Base-by-base conservation (phyloP, 2,113 vertebrate genomes). In the Chamaetylas fuelleborni region DNA sequence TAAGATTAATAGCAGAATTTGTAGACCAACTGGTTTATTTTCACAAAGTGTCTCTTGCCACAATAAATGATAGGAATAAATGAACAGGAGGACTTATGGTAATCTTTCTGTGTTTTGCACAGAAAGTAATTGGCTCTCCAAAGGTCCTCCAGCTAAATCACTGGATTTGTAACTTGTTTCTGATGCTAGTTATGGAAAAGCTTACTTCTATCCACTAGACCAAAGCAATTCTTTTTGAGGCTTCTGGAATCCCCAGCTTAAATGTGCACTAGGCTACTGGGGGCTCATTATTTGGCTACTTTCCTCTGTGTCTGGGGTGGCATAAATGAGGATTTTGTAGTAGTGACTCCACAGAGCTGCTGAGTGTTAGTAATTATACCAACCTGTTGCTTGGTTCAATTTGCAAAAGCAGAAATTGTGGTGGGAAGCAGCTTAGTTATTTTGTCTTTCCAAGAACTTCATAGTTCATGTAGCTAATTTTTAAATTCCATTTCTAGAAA, bases 151-250 rank as follows among this genome's bases (percentile, higher is more conserved):
- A 53, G 19, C 53, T 96, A 87, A 96, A 60, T 91, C 95, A n/a
- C 56, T 87, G 90, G 92, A 94, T 94, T 97, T 95, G 56, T 66
- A 67, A 14, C 33, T 86, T 70, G 34, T 65, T 95, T 89, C 83
- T 92, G 28, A 34, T 85, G n/a, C 77, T 92, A 65, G 81, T 93
- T 95, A 79, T 1, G 6, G 61, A 81, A 81, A 73, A 92, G 53
- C 47, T 93, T 86, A 74, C 65, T 86, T 23, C 43, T 85, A 14
- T 83, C 79, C 34, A 40, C 58, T 82, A 56, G 67, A 80, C 67
- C 11, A 73, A 77, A 93, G 34, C 78, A 88, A 24, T 86, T 88
- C 42, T 66, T 91, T 38, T 67, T 79, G 42, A 92, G 20, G 40
- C 81, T 70, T 77, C 62, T 87, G 47, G 62, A 61, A 94, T 91